phyloP scores from a whole-genome alignment of 2,888 invertebrate species.

The Ophion obscuratus region DNA sequence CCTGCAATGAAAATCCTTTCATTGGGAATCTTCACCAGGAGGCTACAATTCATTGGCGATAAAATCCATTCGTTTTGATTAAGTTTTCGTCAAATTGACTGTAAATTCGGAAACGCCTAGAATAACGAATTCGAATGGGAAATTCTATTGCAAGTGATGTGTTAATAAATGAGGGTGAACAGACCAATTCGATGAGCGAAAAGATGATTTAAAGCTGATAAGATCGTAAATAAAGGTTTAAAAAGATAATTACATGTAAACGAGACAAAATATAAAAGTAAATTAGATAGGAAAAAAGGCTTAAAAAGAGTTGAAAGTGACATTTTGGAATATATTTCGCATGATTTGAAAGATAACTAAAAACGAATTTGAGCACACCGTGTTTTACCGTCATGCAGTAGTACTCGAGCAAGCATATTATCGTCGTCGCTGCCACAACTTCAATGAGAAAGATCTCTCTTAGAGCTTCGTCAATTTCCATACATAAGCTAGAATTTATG shows the following conservation, averaged over 20 bases:
- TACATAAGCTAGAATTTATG: conserved; percentile 70
- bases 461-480: conserved; percentile 72
- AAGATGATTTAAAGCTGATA: neutral
- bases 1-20: conserved; percentile 21
- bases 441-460: conserved; percentile 77
- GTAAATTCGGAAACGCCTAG: too few species aligned
- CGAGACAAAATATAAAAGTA: too few species aligned
- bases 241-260: too few species aligned
- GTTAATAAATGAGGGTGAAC: too few species aligned
- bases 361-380: neutral
- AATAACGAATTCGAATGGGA: too few species aligned
- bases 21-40: neutral
- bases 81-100: neutral
- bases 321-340: neutral
- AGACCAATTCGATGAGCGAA: too few species aligned
- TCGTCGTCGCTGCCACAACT: conserved; percentile 76
- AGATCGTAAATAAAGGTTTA: neutral
- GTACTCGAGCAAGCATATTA: conserved; percentile 79
- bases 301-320: neutral
- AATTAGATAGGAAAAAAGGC: neutral
- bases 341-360: neutral
- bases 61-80: too few species aligned
- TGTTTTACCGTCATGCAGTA: conserved; percentile 75
- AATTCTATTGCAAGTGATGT: too few species aligned
- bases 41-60: neutral